phyloP scores from a whole-genome alignment of 2,888 invertebrate species.

The Heliconius charithonia region DNA sequence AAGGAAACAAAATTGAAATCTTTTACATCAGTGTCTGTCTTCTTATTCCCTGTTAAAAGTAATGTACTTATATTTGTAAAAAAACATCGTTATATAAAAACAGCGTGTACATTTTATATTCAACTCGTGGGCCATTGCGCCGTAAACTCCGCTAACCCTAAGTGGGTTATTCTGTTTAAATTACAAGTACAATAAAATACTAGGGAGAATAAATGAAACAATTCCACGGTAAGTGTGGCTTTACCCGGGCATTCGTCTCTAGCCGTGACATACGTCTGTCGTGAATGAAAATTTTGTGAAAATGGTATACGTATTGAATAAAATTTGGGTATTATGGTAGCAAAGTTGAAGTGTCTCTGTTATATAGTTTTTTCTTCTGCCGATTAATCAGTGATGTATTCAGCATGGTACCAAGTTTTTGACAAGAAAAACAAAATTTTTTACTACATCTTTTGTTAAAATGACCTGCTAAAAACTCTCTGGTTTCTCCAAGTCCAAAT shows the following conservation, averaged over 20 bases:
- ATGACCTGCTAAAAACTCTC: too few species aligned
- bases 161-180: slow-evolving; percentile 49
- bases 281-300: background rate
- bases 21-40: too few species aligned
- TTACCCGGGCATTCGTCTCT: slow-evolving; percentile 42
- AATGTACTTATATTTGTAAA: background rate
- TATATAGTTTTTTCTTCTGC: too few species aligned
- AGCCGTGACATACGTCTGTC: slow-evolving; percentile 16
- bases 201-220: slow-evolving; percentile 50
- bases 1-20: too few species aligned
- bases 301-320: background rate
- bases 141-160: slow-evolving; percentile 35
- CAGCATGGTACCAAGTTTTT: too few species aligned
- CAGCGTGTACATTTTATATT: slow-evolving; percentile 36
- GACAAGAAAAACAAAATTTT: too few species aligned
- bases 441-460: too few species aligned
- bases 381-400: too few species aligned
- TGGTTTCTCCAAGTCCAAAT: too few species aligned
- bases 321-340: background rate
- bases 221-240: slow-evolving; percentile 45
- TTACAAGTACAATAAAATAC: slow-evolving; percentile 51
- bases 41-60: too few species aligned
- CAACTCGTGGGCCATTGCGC: slow-evolving; percentile 38
- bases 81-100: background rate
- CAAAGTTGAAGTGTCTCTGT: too few species aligned